Percentiles rank a stretch among this genome's conserved stretches.
Evolutionary conservation across 2,113 vertebrate species (phyloP).

Genomic region (Sula dactylatra): DNA sequence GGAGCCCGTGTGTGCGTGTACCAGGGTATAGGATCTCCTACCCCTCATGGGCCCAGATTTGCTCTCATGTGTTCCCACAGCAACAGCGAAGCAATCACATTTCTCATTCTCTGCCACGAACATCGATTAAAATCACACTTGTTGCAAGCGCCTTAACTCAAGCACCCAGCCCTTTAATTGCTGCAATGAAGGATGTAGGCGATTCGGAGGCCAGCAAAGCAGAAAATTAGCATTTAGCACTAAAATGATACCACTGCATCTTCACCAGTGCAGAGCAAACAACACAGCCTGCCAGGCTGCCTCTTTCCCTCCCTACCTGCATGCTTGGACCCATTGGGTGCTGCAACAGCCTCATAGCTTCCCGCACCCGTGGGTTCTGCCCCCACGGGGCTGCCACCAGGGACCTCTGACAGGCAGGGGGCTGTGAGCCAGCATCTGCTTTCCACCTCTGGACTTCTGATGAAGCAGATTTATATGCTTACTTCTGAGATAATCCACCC

Average conservation of each 20-base stretch:
- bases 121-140: not conserved
- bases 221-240: conserved; percentile 65
- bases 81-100: not conserved
- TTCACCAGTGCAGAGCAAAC: conserved; percentile 17
- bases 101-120: not conserved
- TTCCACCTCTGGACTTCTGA: not conserved
- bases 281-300: not conserved
- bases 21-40: not conserved
- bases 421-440: not conserved
- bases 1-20: rapidly evolving
- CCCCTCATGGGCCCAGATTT: not conserved
- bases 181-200: conserved; percentile 15
- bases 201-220: conserved; percentile 53
- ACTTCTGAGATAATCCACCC: not conserved
- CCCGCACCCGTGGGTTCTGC: rapidly evolving
- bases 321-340: rapidly evolving
- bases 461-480: not conserved
- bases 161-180: conserved; percentile 53
- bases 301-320: not conserved
- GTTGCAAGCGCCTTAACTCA: not conserved
- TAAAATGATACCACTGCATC: conserved; percentile 56
- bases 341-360: not conserved
- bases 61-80: not conserved
- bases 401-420: not conserved
- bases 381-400: not conserved